Evolutionary conservation across 2,888 invertebrate species (phyloP), one percentile per base, ranked within the genome.

Genomic region (Leptinotarsa tumamoca): DNA sequence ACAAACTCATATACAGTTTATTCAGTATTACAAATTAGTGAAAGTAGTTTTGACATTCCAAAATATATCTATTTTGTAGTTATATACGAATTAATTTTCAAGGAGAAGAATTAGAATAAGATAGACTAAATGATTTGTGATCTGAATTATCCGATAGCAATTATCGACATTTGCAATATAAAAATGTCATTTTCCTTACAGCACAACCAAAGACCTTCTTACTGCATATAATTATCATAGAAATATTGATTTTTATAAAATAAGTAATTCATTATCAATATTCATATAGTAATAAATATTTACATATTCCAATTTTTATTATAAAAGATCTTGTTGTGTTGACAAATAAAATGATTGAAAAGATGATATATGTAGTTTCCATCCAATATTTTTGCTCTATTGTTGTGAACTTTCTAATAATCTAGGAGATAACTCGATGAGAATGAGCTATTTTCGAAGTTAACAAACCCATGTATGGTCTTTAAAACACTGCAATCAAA

Each of bases 151-250:
- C 3, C 33, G 3, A 63, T 7, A 7, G 13, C 27, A 4, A 23
- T 15, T 21, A 58, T 54, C 18, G 18, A 54, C 18, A 54, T 54
- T 54, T 7, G 17, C 7, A 18, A 18, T 7, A 54, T 54, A 7
- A 43, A 68, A 17, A 68, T 68, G n/a, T 52, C 58, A 69, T 13
- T 52, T 33, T 27, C 33, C 21, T 33, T 56, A 70, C 70, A 70
- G 70, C 70, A 70, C 58, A 70, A 70, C 70, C 70, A 70, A 70
- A 70, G 70, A 58, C 54, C 7, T 33, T 58, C 23, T 58, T 58
- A 3, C 14, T 58, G 21, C 43, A 13, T 43, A 43, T 4, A 15
- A 5, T 23, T 43, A 63, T 63, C 63, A 63, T 33, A 7, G 43
- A 43, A 21, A 10, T 58, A 15, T 23, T 17, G 43, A 33, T 7